Evolutionary conservation across 1,140 invertebrate genomes (phyloP).

Genomic region (Heliconius hermathena): DNA sequence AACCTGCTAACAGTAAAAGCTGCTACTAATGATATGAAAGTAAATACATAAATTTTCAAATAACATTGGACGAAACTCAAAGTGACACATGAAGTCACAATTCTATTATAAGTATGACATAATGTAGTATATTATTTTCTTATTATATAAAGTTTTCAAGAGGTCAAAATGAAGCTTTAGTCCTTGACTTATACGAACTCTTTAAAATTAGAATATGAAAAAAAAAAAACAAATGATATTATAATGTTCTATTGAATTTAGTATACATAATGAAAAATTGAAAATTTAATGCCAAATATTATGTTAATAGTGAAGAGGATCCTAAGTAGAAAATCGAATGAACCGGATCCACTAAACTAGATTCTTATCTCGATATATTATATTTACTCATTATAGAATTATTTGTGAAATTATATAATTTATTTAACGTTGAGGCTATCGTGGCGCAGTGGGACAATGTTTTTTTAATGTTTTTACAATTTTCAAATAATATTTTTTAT

Average conservation of each 20-base stretch:
- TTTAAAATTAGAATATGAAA: not conserved
- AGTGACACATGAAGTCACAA: too few relatives aligned
- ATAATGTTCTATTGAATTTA: conserved; percentile 35
- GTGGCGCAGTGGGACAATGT: not conserved
- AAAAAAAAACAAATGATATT: conserved; percentile 34
- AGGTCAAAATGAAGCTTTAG: not conserved
- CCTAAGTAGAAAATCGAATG: conserved; percentile 15
- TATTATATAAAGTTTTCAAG: not conserved
- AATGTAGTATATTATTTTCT: not conserved
- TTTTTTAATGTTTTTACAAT: too few relatives aligned
- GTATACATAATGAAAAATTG: conserved; percentile 40
- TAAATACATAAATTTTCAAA: too few relatives aligned
- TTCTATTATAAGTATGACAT: too few relatives aligned
- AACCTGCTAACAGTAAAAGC: too few relatives aligned
- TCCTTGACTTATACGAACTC: conserved; percentile 19
- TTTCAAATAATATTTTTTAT: too few relatives aligned
- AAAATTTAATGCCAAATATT: conserved; percentile 29
- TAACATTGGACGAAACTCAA: too few relatives aligned
- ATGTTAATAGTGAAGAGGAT: not conserved
- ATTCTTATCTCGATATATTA: conserved; percentile 28
- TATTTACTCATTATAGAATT: conserved; percentile 29
- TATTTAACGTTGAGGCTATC: too few relatives aligned
- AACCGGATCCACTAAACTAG: conserved; percentile 39
- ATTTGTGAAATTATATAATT: conserved; percentile 2
- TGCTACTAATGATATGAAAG: too few relatives aligned